Conservation (phyloP, 2,113 vertebrate species). For the Tylochromis polylepis region DNA sequence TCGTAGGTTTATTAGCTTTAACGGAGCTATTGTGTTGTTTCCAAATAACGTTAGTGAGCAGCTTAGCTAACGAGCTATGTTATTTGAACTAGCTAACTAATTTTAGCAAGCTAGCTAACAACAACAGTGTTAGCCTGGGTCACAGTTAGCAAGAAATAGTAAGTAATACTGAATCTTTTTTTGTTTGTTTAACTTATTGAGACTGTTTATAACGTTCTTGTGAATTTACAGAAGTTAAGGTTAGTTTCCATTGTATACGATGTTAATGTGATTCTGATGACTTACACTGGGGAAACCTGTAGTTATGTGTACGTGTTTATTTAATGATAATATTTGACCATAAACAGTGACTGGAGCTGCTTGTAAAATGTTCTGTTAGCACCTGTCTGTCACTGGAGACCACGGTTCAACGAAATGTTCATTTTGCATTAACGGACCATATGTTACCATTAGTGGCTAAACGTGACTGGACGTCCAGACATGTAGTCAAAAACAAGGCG, state of each 20-base stretch:
- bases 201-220: background rate
- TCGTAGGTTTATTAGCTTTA: fast-evolving
- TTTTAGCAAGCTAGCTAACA: background rate
- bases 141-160: background rate
- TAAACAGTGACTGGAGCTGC: background rate
- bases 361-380: background rate
- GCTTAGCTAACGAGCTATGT: constrained; percentile 10
- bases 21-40: background rate
- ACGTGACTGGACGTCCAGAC: background rate
- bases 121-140: background rate
- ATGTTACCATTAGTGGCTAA: background rate
- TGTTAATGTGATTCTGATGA: background rate
- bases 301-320: background rate
- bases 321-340: background rate
- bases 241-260: background rate
- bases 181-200: background rate
- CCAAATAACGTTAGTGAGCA: background rate
- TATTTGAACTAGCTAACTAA: background rate
- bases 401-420: background rate
- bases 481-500: background rate
- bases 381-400: background rate
- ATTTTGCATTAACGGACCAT: background rate
- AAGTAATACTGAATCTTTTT: background rate
- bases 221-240: background rate
- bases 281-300: background rate